phyloP scores from a whole-genome alignment of 2,888 invertebrate genomes.

The Heliconius ethilla region DNA sequence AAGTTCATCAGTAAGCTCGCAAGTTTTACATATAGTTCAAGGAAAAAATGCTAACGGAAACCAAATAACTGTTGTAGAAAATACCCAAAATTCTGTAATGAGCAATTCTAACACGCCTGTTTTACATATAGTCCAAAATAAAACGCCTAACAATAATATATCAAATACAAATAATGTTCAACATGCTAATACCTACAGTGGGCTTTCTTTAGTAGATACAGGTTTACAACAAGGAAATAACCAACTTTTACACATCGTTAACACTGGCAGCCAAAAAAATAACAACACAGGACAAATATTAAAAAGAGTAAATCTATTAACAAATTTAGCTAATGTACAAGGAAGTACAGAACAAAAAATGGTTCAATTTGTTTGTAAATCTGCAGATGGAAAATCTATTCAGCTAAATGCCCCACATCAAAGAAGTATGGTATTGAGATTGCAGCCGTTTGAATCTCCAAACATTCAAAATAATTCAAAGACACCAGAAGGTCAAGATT shows the following conservation, averaged over 20 bases:
- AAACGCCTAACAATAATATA: conserved; percentile 52
- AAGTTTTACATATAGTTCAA: conserved; percentile 77
- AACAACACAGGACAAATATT: conserved; percentile 67
- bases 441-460: conserved; percentile 73
- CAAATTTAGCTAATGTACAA: conserved; percentile 75
- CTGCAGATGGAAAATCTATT: conserved; percentile 82
- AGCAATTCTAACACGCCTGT: conserved; percentile 69
- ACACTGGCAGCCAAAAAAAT: conserved; percentile 71
- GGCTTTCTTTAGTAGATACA: conserved; percentile 72
- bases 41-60: conserved; percentile 70
- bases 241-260: conserved; percentile 77
- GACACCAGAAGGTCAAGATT: conserved; percentile 60
- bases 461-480: conserved; percentile 55
- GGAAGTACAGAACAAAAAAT: conserved; percentile 78
- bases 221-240: conserved; percentile 74
- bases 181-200: conserved; percentile 66
- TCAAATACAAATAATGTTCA: conserved; percentile 57
- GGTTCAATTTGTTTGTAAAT: conserved; percentile 85
- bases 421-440: conserved; percentile 76
- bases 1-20: conserved; percentile 57
- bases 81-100: conserved; percentile 69
- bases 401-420: conserved; percentile 80
- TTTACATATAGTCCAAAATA: conserved; percentile 77
- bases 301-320: conserved; percentile 77
- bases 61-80: conserved; percentile 72